Percentiles rank a stretch among this genome's conserved stretches.
These are phyloP conservation scores for Xiphophorus couchianus DNA, from an alignment of 2,113 vertebrate genomes.

Conservation along the genomic window DNA sequence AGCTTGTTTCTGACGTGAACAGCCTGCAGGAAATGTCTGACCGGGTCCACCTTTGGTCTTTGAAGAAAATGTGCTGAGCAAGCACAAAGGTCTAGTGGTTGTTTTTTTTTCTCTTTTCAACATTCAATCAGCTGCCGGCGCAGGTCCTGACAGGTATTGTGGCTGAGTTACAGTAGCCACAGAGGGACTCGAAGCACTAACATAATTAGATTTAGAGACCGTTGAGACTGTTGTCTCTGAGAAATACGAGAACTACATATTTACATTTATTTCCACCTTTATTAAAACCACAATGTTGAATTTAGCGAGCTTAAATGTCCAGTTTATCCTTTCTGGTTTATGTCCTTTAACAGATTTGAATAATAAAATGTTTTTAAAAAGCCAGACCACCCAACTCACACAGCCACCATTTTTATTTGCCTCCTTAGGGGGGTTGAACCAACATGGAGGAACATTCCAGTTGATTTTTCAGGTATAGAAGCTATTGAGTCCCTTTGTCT, in stretches of 20 bases:
- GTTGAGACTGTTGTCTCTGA: slow-evolving; percentile 21
- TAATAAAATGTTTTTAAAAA: not conserved
- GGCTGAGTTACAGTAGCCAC: slow-evolving; percentile 31
- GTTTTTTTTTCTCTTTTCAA: slow-evolving; percentile 5
- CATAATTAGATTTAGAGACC: slow-evolving; percentile 31
- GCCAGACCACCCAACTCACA: too few relatives aligned
- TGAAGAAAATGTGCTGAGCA: slow-evolving; percentile 45
- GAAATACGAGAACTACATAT: slow-evolving; percentile 10
- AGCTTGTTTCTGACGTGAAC: slow-evolving; percentile 1
- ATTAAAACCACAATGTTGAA: slow-evolving; percentile 39
- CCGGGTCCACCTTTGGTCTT: slow-evolving; percentile 24
- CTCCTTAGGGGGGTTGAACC: too few relatives aligned
- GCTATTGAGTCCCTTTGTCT: not conserved
- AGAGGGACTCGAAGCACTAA: slow-evolving; percentile 23
- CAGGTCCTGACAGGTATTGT: slow-evolving; percentile 14
- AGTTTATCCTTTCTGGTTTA: slow-evolving; percentile 28
- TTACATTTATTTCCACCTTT: slow-evolving; percentile 4
- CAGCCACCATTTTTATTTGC: too few relatives aligned
- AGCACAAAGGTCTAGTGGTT: not conserved
- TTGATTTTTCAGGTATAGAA: not conserved
- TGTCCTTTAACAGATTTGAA: not conserved
- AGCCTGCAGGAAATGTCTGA: slow-evolving; percentile 23
- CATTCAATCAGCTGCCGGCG: slow-evolving; percentile 16
- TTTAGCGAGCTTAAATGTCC: slow-evolving; percentile 25
- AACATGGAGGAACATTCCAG: too few relatives aligned